A percentile compares a stretch with the other conserved stretches of the same genome.
These are phyloP conservation scores for Cyanistes caeruleus DNA, from an alignment of 2,113 vertebrate species.

Conservation along the genomic window DNA sequence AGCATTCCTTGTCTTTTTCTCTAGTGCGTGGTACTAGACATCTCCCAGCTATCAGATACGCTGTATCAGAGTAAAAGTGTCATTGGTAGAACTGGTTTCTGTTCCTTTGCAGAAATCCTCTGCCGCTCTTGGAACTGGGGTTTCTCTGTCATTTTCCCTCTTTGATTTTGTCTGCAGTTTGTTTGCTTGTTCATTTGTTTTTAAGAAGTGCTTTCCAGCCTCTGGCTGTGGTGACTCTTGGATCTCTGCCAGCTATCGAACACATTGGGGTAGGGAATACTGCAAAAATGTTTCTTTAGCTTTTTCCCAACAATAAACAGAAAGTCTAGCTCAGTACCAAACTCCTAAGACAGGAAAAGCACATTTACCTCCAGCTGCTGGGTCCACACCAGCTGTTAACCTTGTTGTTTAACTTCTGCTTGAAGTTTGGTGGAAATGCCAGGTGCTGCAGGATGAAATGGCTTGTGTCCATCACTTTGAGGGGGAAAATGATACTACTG, in stretches of 20 bases:
- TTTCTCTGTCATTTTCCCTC: neutral
- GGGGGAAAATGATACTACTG: neutral
- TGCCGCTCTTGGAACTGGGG: neutral
- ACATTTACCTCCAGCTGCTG: neutral
- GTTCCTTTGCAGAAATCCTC: neutral
- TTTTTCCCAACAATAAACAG: neutral
- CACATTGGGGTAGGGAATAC: neutral
- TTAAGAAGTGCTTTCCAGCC: neutral
- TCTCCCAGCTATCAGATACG: neutral
- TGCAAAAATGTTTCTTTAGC: neutral
- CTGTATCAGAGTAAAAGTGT: neutral
- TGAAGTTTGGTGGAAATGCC: neutral
- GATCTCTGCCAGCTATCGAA: neutral
- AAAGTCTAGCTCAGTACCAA: neutral
- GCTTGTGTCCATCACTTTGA: neutral
- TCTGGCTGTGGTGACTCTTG: neutral
- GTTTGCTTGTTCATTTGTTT: neutral
- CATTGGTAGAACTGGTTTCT: neutral
- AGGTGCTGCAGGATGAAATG: neutral
- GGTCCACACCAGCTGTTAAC: neutral
- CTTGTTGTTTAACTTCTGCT: neutral
- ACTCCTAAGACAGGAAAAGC: neutral
- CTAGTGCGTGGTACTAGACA: accelerated
- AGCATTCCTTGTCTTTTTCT: neutral
- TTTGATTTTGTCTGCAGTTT: slow-evolving; percentile 24